Evolutionary conservation across 1,140 invertebrate species (phyloP).

Genomic region (Subanguina moxae): DNA sequence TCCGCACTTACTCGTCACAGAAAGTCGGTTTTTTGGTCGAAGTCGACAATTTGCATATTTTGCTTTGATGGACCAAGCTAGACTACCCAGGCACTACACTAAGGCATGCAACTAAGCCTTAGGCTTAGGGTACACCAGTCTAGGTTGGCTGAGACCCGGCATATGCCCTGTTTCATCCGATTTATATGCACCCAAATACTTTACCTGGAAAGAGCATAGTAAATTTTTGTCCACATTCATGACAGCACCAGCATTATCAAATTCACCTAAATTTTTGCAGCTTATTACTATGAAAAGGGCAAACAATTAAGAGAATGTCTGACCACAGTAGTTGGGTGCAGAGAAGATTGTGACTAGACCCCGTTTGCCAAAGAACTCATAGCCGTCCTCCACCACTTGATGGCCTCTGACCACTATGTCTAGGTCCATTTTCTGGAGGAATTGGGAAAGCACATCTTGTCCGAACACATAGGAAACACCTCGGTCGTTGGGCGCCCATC

Average conservation of each 20-base stretch:
- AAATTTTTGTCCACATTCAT: constrained; percentile 80
- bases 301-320: background rate
- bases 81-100: too few relatives aligned
- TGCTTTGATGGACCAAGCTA: too few relatives aligned
- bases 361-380: constrained; percentile 64
- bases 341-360: constrained; percentile 56
- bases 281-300: background rate
- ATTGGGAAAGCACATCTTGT: constrained; percentile 52
- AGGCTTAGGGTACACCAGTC: too few relatives aligned
- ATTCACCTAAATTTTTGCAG: constrained; percentile 63
- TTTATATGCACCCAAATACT: too few relatives aligned
- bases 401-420: constrained; percentile 56
- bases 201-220: constrained; percentile 69
- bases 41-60: too few relatives aligned
- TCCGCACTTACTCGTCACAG: too few relatives aligned
- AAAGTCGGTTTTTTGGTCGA: too few relatives aligned
- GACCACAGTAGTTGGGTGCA: constrained; percentile 49
- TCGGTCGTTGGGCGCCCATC: constrained; percentile 68
- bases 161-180: too few relatives aligned
- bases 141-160: too few relatives aligned
- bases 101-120: too few relatives aligned
- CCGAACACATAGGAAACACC: constrained; percentile 76
- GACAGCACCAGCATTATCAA: constrained; percentile 68
- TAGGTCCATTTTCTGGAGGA: constrained; percentile 56
- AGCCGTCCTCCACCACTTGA: constrained; percentile 63